Base-by-base conservation (phyloP, 2,888 invertebrate genomes). In the Pardosa pseudoannulata region DNA sequence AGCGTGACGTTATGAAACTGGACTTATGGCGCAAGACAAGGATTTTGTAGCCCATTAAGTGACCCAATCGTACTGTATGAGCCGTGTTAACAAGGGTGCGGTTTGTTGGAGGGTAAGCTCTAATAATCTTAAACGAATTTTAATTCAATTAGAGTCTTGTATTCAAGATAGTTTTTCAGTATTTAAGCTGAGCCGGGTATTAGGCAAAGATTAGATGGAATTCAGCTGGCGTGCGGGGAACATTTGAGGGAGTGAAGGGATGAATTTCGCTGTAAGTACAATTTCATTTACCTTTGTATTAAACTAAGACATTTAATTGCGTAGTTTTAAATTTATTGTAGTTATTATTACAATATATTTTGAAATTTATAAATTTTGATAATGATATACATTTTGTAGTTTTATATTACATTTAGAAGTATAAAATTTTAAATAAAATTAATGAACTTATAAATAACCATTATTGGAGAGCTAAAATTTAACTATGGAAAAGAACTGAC, bases 101-200 rank as follows among this genome's bases (percentile, higher is more conserved):
- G 56, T 56, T 56, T 56, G 56, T n/a, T 56, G 56, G 23, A 56
- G 23, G 56, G 5, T 56, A 56, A 23, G 56, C 56, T 56, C 56
- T 56, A 56, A 56, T 56, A 56, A 56, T 16, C 23, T 19, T 9
- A 56, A 56, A 56, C 16, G 3, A 23, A 23, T 23, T 5, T 23
- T 56, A 56, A 56, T 56, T 56, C n/a, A 56, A 23, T 16, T 2
- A 23, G 5, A 3, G 56, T 23, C 11, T 56, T 23, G 5, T 23
- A 11, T 11, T 23, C 6, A 7, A 11, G 11, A 19, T 11, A n/a
- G n/a, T 23, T 7, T 9, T 7, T 11, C 23, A 11, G 1, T 56
- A 56, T 56, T 56, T 56, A 56, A 56, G 23, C 23, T 3, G 1
- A 5, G 13, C n/a, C 3, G 23, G 6, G 19, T 2, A 23, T 56